These are phyloP conservation scores for Ochotona princeps DNA, from an alignment of 2,113 vertebrate genomes.

Conservation along the genomic window DNA sequence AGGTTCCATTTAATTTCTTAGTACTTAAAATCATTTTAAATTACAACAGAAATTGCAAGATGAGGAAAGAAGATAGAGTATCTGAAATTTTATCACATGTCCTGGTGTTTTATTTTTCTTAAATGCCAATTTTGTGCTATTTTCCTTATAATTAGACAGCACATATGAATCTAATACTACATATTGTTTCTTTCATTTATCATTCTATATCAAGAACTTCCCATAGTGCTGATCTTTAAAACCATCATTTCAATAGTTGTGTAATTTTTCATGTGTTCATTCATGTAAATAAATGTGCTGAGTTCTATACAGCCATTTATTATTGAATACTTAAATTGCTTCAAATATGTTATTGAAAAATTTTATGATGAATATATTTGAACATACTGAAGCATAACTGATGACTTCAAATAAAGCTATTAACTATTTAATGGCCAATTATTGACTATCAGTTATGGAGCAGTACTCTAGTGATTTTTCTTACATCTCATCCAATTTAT, in stretches of 20 bases:
- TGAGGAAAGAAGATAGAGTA: not conserved
- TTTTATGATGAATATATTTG: not conserved
- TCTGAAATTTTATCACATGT: not conserved
- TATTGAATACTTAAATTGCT: not conserved
- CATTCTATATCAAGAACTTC: not conserved
- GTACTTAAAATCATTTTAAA: not conserved
- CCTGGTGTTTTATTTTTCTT: constrained; percentile 1
- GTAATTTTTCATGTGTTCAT: constrained; percentile 16
- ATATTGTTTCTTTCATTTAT: not conserved
- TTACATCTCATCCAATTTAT: constrained; percentile 32
- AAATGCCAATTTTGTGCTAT: not conserved
- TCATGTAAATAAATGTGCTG: not conserved
- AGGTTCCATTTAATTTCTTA: not conserved
- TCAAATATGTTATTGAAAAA: constrained; percentile 32
- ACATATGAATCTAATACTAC: not conserved
- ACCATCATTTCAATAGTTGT: not conserved
- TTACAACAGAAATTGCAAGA: not conserved
- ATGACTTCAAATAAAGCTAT: constrained; percentile 15
- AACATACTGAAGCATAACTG: constrained; percentile 16
- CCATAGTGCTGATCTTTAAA: not conserved
- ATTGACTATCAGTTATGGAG: not conserved
- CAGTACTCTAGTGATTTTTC: constrained; percentile 11
- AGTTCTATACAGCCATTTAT: not conserved
- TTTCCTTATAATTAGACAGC: not conserved
- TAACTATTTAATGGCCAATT: constrained; percentile 19